Evolutionary conservation across 2,113 vertebrate genomes (phyloP).

Genomic region (Lagopus muta): DNA sequence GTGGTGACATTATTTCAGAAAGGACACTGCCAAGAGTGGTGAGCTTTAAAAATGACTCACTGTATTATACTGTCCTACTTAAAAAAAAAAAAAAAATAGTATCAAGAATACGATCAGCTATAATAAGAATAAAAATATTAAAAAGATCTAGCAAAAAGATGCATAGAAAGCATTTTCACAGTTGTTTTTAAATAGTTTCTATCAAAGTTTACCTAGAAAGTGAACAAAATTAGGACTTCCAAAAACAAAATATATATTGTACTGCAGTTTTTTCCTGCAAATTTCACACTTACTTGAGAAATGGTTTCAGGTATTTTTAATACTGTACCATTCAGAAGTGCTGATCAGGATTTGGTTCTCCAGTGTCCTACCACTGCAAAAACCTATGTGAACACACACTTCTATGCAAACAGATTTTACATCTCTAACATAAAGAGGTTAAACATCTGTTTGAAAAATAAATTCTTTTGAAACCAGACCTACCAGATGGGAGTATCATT

Average conservation of each 20-base stretch:
- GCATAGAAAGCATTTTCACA: constrained; percentile 58
- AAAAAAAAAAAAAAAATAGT: neutral
- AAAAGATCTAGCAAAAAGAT: constrained; percentile 34
- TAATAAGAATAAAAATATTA: constrained; percentile 24
- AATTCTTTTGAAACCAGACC: neutral
- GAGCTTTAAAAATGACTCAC: constrained; percentile 17
- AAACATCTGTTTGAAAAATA: constrained; percentile 27
- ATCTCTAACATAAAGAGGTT: constrained; percentile 6
- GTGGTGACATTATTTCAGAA: neutral
- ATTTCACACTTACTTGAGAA: constrained; percentile 41
- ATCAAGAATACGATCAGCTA: constrained; percentile 18
- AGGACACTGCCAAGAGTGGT: neutral
- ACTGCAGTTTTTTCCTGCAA: constrained; percentile 21
- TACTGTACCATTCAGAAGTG: constrained; percentile 50
- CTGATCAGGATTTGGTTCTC: neutral
- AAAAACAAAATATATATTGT: constrained; percentile 22
- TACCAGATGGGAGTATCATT: constrained; percentile 43
- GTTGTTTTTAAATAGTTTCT: constrained; percentile 10
- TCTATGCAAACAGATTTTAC: neutral
- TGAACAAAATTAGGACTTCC: constrained; percentile 1
- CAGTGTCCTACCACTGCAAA: neutral
- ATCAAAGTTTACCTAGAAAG: constrained; percentile 4
- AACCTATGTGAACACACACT: neutral
- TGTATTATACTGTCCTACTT: neutral
- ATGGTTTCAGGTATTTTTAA: constrained; percentile 36